phyloP scores from a whole-genome alignment of 1,140 invertebrate genomes.

The Lethocerus indicus region DNA sequence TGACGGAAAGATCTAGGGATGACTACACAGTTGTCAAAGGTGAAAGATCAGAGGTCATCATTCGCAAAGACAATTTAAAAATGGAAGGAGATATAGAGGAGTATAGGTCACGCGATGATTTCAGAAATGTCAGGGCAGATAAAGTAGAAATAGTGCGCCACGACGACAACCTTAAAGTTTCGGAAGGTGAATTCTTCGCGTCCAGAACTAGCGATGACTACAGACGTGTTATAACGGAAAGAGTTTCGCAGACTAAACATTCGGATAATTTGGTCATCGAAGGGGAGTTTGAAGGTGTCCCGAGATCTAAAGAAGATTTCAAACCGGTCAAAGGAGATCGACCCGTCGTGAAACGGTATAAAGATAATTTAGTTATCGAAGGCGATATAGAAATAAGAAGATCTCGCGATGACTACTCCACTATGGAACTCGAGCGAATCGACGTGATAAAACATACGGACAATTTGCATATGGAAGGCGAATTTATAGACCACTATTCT shows the following conservation, averaged over 20 bases:
- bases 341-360: conserved; percentile 22
- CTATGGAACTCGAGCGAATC: conserved; percentile 23
- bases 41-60: conserved; percentile 36
- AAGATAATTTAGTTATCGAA: conserved; percentile 31
- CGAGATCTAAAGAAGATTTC: conserved; percentile 23
- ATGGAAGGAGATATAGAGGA: conserved; percentile 47
- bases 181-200: conserved; percentile 31
- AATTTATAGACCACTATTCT: conserved; percentile 16
- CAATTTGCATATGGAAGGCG: conserved; percentile 1
- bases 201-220: conserved; percentile 21
- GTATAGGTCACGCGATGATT: conserved; percentile 9
- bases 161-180: conserved; percentile 31
- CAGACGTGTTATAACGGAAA: conserved; percentile 12
- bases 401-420: conserved; percentile 27
- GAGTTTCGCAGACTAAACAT: conserved; percentile 27
- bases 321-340: conserved; percentile 21
- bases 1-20: conserved; percentile 19
- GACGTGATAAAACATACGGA: conserved; percentile 28
- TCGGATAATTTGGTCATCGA: conserved; percentile 11
- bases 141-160: conserved; percentile 16
- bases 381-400: conserved; percentile 24
- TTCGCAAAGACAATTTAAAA: conserved; percentile 43
- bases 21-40: conserved; percentile 14
- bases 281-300: conserved; percentile 13
- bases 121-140: conserved; percentile 10